Evolutionary conservation across 2,888 invertebrate genomes (phyloP).

Genomic region (Calliopum simillimum): DNA sequence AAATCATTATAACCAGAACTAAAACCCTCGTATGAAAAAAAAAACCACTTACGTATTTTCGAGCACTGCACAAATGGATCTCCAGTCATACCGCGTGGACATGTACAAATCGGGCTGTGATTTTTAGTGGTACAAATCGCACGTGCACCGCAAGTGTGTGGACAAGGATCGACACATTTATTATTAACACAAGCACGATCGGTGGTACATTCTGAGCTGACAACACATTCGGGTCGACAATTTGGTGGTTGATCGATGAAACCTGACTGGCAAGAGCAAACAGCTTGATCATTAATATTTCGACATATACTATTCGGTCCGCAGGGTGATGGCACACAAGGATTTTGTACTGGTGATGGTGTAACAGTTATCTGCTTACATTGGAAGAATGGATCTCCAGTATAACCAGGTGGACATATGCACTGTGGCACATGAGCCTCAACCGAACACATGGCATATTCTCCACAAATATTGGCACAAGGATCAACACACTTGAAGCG

Average conservation of each 20-base stretch:
- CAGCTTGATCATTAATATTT: slow-evolving; percentile 82
- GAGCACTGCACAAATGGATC: slow-evolving; percentile 87
- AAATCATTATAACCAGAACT: background rate
- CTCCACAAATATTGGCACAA: slow-evolving; percentile 86
- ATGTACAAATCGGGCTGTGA: slow-evolving; percentile 89
- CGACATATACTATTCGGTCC: slow-evolving; percentile 90
- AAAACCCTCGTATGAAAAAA: slow-evolving; percentile 14
- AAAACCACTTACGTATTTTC: slow-evolving; percentile 72
- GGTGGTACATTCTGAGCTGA: slow-evolving; percentile 86
- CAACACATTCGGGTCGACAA: slow-evolving; percentile 87
- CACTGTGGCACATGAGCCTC: slow-evolving; percentile 84
- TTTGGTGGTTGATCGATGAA: slow-evolving; percentile 83
- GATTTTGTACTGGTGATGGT: slow-evolving; percentile 71
- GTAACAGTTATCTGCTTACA: slow-evolving; percentile 71
- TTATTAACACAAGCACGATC: slow-evolving; percentile 87
- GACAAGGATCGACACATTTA: slow-evolving; percentile 89
- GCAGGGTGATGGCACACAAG: slow-evolving; percentile 87
- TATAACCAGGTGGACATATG: slow-evolving; percentile 79
- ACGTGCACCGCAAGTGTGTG: slow-evolving; percentile 86
- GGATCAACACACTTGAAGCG: slow-evolving; percentile 87
- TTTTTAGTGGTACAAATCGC: slow-evolving; percentile 86
- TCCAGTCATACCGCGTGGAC: slow-evolving; percentile 85
- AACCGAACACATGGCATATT: slow-evolving; percentile 81
- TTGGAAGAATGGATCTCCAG: slow-evolving; percentile 86
- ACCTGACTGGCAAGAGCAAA: slow-evolving; percentile 85